A percentile compares a stretch with the other conserved stretches of the same genome.
These are phyloP conservation scores for Ischnura elegans DNA, from an alignment of 2,888 invertebrate species.

Conservation along the genomic window DNA sequence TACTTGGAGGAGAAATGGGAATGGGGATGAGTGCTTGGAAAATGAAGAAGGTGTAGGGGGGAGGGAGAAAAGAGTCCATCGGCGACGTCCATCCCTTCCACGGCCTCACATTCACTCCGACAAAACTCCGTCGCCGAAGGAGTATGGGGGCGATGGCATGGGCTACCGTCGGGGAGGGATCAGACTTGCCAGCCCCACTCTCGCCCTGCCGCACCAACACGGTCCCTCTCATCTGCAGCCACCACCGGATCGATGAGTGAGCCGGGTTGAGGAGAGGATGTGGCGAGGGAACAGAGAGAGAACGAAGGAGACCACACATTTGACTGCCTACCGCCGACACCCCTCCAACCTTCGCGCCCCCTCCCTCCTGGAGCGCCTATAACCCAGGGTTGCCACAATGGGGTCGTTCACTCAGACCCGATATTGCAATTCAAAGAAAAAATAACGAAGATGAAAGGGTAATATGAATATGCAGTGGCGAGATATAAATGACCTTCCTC, in stretches of 20 bases:
- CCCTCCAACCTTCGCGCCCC: not conserved
- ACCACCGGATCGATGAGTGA: slow-evolving; percentile 47
- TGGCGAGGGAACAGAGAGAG: slow-evolving; percentile 13
- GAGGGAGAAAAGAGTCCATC: not conserved
- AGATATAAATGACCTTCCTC: too few relatives aligned
- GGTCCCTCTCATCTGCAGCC: slow-evolving; percentile 55
- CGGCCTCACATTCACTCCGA: slow-evolving; percentile 10
- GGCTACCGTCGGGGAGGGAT: not conserved
- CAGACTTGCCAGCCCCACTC: not conserved
- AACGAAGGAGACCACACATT: slow-evolving; percentile 33
- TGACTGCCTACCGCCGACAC: slow-evolving; percentile 19
- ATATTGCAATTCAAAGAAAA: too few relatives aligned
- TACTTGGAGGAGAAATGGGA: not conserved
- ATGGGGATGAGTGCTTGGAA: not conserved
- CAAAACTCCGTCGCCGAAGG: slow-evolving; percentile 22
- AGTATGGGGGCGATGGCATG: not conserved
- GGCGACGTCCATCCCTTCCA: not conserved
- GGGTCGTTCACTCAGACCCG: too few relatives aligned
- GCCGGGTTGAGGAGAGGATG: not conserved
- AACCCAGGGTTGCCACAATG: not conserved
- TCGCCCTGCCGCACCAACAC: not conserved
- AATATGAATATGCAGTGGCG: too few relatives aligned
- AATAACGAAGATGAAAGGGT: too few relatives aligned
- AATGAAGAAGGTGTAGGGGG: not conserved
- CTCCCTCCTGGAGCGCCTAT: too few relatives aligned